phyloP scores from a whole-genome alignment of 2,888 invertebrate genomes.

The Cerceris ruficornis region DNA sequence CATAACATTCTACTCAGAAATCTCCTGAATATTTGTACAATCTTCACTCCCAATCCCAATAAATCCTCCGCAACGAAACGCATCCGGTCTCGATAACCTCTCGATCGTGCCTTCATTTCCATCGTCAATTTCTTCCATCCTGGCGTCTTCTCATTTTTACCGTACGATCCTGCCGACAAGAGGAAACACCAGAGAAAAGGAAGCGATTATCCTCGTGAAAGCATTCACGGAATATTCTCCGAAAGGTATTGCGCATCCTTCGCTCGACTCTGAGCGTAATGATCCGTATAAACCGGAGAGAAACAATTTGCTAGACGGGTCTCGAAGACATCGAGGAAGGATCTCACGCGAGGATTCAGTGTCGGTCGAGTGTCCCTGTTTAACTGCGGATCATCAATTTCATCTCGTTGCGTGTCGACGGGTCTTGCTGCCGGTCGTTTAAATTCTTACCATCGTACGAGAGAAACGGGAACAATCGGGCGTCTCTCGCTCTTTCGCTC shows the following conservation, averaged over 20 bases:
- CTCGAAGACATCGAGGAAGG: slow-evolving; percentile 6
- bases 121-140: too few relatives aligned
- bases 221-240: background rate
- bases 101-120: too few relatives aligned
- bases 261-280: slow-evolving; percentile 11
- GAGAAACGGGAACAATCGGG: slow-evolving; percentile 7
- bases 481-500: background rate
- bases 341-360: slow-evolving; percentile 39
- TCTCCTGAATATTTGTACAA: too few relatives aligned
- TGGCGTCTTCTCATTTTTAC: too few relatives aligned
- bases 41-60: too few relatives aligned
- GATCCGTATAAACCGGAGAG: slow-evolving; percentile 28
- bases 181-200: background rate
- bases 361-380: slow-evolving; percentile 32
- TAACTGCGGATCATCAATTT: slow-evolving; percentile 34
- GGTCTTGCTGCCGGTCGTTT: background rate
- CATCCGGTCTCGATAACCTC: too few relatives aligned
- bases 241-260: background rate
- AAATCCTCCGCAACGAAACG: too few relatives aligned
- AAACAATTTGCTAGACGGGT: slow-evolving; percentile 34
- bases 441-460: slow-evolving; percentile 5
- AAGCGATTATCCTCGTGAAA: background rate
- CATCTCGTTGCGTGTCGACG: slow-evolving; percentile 30
- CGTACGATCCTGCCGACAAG: too few relatives aligned
- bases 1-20: too few relatives aligned